phyloP scores from a whole-genome alignment of 2,888 invertebrate genomes.

The Rhagophthalmus giganteus region DNA sequence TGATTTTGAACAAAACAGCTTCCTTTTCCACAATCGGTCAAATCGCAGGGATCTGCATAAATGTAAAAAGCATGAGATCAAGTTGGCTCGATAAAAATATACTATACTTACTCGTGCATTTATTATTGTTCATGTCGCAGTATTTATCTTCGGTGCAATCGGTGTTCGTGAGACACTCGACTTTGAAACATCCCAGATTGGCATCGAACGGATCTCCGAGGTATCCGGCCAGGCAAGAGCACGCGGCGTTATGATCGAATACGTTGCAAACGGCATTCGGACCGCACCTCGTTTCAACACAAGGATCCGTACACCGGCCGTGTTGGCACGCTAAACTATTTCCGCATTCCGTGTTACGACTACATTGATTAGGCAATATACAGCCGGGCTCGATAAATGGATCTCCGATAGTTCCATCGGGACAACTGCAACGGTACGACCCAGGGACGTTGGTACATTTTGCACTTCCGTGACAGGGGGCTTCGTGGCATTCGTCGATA shows the following conservation, averaged over 20 bases:
- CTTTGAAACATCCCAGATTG: slow-evolving; percentile 82
- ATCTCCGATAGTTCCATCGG: slow-evolving; percentile 78
- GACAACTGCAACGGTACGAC: slow-evolving; percentile 79
- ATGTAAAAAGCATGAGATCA: neutral
- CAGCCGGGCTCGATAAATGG: slow-evolving; percentile 74
- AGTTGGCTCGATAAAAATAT: neutral
- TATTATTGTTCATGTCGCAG: slow-evolving; percentile 75
- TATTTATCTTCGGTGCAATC: slow-evolving; percentile 77
- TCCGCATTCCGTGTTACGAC: slow-evolving; percentile 72
- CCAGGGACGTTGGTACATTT: slow-evolving; percentile 79
- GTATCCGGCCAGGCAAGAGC: slow-evolving; percentile 78
- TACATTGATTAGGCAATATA: slow-evolving; percentile 74
- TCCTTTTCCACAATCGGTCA: slow-evolving; percentile 78
- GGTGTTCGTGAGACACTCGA: slow-evolving; percentile 77
- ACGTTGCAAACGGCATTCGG: slow-evolving; percentile 76
- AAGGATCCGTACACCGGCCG: slow-evolving; percentile 82
- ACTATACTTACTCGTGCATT: slow-evolving; percentile 69
- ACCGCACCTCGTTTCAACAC: slow-evolving; percentile 72
- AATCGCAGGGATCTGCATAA: slow-evolving; percentile 74
- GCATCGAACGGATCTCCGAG: slow-evolving; percentile 79
- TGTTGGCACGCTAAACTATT: slow-evolving; percentile 74
- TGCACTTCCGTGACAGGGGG: slow-evolving; percentile 79
- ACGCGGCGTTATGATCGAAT: slow-evolving; percentile 70
- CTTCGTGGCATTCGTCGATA: slow-evolving; percentile 78
- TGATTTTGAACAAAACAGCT: slow-evolving; percentile 75